Evolutionary conservation across 2,888 invertebrate genomes (phyloP).

Genomic region (Plusia festucae): DNA sequence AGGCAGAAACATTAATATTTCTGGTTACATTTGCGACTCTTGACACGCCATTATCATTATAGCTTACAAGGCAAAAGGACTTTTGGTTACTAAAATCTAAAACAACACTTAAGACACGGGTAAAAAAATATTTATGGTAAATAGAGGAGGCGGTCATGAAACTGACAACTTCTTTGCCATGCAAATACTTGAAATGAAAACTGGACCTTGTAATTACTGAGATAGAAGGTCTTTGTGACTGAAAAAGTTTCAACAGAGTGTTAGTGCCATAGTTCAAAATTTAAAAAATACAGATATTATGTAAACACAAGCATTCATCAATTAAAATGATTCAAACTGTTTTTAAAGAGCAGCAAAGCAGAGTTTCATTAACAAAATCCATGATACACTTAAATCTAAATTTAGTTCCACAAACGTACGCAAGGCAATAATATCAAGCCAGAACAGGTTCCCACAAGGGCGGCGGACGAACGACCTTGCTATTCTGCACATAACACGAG

Average conservation of each 20-base stretch:
- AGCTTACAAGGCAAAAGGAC: not conserved
- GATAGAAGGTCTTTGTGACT: not conserved
- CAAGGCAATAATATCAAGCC: conserved; percentile 45
- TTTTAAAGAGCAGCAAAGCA: not conserved
- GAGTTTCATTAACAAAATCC: conserved; percentile 43
- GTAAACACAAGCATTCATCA: too few relatives aligned
- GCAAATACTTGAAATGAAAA: not conserved
- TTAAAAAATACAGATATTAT: too few relatives aligned
- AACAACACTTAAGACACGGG: not conserved
- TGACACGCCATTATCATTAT: not conserved
- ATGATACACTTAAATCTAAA: conserved; percentile 28
- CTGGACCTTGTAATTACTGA: not conserved
- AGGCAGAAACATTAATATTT: not conserved
- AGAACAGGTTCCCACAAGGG: conserved; percentile 57
- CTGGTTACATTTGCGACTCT: not conserved
- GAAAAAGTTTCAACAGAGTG: not conserved
- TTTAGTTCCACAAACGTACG: conserved; percentile 37
- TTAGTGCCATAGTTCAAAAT: too few relatives aligned
- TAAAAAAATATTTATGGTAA: not conserved
- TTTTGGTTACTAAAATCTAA: not conserved
- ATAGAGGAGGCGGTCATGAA: not conserved
- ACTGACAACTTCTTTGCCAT: not conserved
- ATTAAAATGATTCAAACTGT: too few relatives aligned
- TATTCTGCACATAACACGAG: conserved; percentile 49
- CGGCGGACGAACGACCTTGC: conserved; percentile 53